Evolutionary conservation across 2,888 invertebrate species (phyloP), one percentile per base, ranked within the genome.

Genomic region (Drosophila flavopinicola): DNA sequence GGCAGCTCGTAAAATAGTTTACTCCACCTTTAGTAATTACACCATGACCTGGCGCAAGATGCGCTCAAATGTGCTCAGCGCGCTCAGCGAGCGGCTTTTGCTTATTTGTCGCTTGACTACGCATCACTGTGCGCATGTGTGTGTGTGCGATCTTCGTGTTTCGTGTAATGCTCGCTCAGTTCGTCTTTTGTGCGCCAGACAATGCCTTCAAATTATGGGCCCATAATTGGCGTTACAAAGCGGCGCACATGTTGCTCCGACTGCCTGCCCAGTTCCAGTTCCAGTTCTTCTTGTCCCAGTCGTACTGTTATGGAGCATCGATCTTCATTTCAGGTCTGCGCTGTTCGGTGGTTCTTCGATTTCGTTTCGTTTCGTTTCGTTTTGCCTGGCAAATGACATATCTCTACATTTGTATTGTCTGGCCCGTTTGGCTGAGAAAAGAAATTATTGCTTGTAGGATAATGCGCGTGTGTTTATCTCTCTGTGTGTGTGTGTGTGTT

Each of bases 211-310:
- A 87, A 88, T 90, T 88, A 89, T 88, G 85, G 70, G 82, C 74
- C 87, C 82, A 86, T 89, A 89, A 89, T 89, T 90, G 90, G 88
- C 90, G 88, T 90, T 85, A 85, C 88, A 85, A 87, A 78, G 80
- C 84, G 71, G 84, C 78, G 78, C 77, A 85, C 83, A 80, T 78
- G 83, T 83, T 79, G 78, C 64, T 58, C 42, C 11, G 60, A 57
- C 51, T 2, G 47, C 24, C 35, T 44, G 51, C 5, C 53, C 54
- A 32, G 70, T 58, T 23, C 20, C 41, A 73, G 68, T 73, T 54
- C 45, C 56, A 57, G 72, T 65, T 65, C 58, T 65, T 65, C 58
- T 66, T 33, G 66, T 71, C 53, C 51, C 49, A 49, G 42, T 29
- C 70, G 48, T 45, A 75, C 78, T 74, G 57, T 75, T 72, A 71